Evolutionary conservation across 1,140 invertebrate species (phyloP), one percentile per base, ranked within the genome.

Genomic region (Caenorhabditis tropicalis): DNA sequence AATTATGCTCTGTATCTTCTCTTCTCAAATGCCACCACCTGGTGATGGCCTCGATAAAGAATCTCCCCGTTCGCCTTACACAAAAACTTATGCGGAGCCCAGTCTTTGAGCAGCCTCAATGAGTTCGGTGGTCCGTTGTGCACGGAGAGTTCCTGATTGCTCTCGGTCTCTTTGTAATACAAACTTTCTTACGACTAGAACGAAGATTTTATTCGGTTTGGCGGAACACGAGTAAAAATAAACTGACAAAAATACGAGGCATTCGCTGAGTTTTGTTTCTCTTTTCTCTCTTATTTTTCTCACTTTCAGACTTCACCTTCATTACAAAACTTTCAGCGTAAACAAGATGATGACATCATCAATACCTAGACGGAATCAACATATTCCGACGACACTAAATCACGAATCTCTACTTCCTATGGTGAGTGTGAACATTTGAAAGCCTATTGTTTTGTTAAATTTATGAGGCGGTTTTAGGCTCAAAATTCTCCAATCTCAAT

Each of bases 1-100:
- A 65, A 65, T 65, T 65, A 65, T 65, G 58, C 29, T 65, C 58
- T 65, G 5, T 65, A 19, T 12, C 12, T 19, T 33, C 15, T 65
- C 29, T 65, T 2, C n/a, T 74, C 65, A 46, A 74, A 74, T 74
- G 65, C 36, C 33, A 74, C 65, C 65, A 74, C 65, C 65, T 74
- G 65, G 65, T 46, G 65, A 74, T 74, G 36, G 29, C 27, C 36
- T 46, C 65, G 27, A 19, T 43, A 31, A 24, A 46, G n/a, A 12
- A 36, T 36, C 29, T 36, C 36, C 29, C 21, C 65, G 65, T 65
- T 65, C 58, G 58, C 19, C 58, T 74, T 74, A 74, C 65, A 74
- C 65, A 43, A 74, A 74, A 74, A 74, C 65, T 46, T 74, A 74
- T 74, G 65, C 65, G 65, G n/a, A 12, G 21, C 24, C 24, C 29